Evolutionary conservation across 2,888 invertebrate species (phyloP).

Genomic region (Campoplex capitator): DNA sequence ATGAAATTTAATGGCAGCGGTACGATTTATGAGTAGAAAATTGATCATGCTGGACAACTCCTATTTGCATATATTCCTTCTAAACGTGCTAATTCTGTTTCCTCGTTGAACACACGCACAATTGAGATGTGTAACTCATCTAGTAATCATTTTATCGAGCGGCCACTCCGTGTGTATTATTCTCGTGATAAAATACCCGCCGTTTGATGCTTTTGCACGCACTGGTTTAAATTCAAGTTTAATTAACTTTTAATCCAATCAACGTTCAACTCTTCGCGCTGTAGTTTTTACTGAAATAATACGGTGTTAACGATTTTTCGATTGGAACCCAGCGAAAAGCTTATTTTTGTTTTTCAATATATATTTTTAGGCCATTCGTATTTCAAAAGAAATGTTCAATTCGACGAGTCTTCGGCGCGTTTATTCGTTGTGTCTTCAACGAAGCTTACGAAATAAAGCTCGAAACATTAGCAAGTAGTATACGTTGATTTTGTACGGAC

Average conservation of each 20-base stretch:
- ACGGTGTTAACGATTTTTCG: neutral
- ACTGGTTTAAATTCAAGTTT: neutral
- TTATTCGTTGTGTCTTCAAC: neutral
- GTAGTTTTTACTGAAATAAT: neutral
- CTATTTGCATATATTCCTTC: constrained; percentile 30
- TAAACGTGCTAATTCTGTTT: constrained; percentile 35
- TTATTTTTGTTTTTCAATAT: neutral
- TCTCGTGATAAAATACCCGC: neutral
- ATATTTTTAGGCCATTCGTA: neutral
- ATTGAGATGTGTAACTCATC: constrained; percentile 3
- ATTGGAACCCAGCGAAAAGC: neutral
- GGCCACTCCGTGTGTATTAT: neutral
- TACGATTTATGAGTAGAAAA: constrained; percentile 4
- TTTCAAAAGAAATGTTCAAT: neutral
- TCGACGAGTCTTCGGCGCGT: neutral
- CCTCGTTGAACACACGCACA: constrained; percentile 30
- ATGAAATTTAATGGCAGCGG: constrained; percentile 6
- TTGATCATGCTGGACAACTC: neutral
- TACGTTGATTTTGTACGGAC: constrained; percentile 28
- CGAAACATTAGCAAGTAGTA: constrained; percentile 8
- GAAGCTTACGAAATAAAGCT: neutral
- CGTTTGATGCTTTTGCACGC: neutral
- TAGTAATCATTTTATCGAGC: constrained; percentile 4
- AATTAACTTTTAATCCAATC: neutral
- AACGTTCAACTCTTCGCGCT: neutral